Evolutionary conservation across 1,140 invertebrate genomes (phyloP).

Genomic region (Pararge aegeria): DNA sequence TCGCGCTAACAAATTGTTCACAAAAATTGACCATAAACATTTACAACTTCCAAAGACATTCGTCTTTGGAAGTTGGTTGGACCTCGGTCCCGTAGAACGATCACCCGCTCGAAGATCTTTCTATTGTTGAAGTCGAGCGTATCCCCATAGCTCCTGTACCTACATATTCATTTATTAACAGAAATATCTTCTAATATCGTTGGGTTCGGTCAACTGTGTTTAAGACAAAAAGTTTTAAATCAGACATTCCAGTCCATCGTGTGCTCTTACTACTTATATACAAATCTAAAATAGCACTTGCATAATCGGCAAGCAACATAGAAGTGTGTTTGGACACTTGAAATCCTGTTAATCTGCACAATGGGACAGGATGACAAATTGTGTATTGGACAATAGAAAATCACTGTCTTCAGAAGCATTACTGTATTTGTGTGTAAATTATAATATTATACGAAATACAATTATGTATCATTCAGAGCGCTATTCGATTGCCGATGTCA

Average conservation of each 20-base stretch:
- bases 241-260: not conserved
- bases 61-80: too few relatives aligned
- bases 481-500: too few relatives aligned
- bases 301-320: conserved; percentile 8
- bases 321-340: conserved; percentile 11
- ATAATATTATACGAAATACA: not conserved
- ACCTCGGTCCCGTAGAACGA: too few relatives aligned
- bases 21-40: too few relatives aligned
- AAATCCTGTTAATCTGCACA: conserved; percentile 15
- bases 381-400: conserved; percentile 1
- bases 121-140: too few relatives aligned
- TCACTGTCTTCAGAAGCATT: not conserved
- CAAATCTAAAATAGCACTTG: conserved; percentile 13
- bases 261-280: not conserved
- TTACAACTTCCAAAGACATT: too few relatives aligned
- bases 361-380: conserved; percentile 17
- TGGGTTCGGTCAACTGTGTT: too few relatives aligned
- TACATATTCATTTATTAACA: too few relatives aligned
- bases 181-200: too few relatives aligned
- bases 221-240: not conserved
- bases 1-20: too few relatives aligned
- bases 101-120: too few relatives aligned
- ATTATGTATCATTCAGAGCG: not conserved
- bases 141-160: too few relatives aligned
- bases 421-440: not conserved